Conservation (phyloP, 2,113 vertebrate genomes). For the Myiopsitta monachus region DNA sequence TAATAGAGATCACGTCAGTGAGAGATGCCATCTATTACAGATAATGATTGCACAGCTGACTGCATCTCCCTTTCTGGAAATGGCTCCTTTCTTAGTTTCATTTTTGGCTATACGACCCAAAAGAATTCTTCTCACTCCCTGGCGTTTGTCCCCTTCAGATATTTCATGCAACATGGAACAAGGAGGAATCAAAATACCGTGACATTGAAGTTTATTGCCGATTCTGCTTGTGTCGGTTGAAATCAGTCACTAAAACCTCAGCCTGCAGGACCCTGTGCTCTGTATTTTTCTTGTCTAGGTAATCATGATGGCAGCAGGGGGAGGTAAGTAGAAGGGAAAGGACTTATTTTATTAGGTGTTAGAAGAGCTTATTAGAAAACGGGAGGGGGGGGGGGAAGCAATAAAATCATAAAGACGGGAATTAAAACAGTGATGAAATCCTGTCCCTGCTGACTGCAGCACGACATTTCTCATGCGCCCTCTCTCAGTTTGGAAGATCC, state of each 20-base stretch:
- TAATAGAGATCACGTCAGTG: constrained; percentile 36
- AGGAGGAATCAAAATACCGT: constrained; percentile 39
- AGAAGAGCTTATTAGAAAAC: constrained; percentile 53
- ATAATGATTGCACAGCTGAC: constrained; percentile 42
- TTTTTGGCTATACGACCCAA: neutral
- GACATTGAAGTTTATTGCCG: constrained; percentile 52
- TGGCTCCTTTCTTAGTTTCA: constrained; percentile 60
- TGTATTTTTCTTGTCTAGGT: constrained; percentile 62
- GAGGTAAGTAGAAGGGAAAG: constrained; percentile 65
- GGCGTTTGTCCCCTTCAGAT: constrained; percentile 28
- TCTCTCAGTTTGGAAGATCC: constrained; percentile 56
- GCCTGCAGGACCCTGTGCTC: constrained; percentile 37
- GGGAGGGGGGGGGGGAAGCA: neutral
- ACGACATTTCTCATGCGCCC: constrained; percentile 8
- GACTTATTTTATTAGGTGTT: constrained; percentile 53
- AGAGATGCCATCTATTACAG: constrained; percentile 53
- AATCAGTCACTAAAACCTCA: constrained; percentile 57
- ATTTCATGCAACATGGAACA: neutral
- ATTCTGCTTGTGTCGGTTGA: constrained; percentile 60
- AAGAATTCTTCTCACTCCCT: constrained; percentile 43
- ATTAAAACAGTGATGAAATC: constrained; percentile 50
- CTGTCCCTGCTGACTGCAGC: constrained; percentile 21
- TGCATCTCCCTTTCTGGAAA: constrained; percentile 53
- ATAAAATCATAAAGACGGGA: constrained; percentile 15
- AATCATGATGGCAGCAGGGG: constrained; percentile 50